A percentile compares a stretch with the other conserved stretches of the same genome.
phyloP scores from a whole-genome alignment of 2,888 invertebrate species.

The Clunio marinus region DNA sequence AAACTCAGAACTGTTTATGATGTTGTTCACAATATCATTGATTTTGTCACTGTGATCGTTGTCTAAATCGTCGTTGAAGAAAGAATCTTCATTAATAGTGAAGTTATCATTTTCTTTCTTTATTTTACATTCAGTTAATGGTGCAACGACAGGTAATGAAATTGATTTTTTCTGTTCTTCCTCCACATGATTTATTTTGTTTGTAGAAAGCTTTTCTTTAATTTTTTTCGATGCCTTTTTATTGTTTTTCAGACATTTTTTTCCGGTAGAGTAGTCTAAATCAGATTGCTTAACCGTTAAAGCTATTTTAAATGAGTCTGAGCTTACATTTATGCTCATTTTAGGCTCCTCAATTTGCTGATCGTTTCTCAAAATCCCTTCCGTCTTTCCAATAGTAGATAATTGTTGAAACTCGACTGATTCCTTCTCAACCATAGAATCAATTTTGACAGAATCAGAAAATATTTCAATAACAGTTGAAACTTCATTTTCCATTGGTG shows the following conservation, averaged over 20 bases:
- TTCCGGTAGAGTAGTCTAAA: too few relatives aligned
- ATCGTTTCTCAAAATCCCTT: not conserved
- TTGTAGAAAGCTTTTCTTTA: too few relatives aligned
- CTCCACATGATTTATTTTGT: too few relatives aligned
- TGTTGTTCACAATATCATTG: slow-evolving; percentile 32
- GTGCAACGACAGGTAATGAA: not conserved
- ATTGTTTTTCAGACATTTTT: too few relatives aligned
- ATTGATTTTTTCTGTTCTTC: not conserved
- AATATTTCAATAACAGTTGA: not conserved
- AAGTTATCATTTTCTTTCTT: not conserved
- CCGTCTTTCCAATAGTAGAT: too few relatives aligned
- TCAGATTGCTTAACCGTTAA: not conserved
- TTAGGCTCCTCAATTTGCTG: not conserved
- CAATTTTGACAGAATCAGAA: not conserved
- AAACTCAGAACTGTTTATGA: slow-evolving; percentile 37
- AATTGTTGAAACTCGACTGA: too few relatives aligned
- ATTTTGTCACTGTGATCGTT: slow-evolving; percentile 26
- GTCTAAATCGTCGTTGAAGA: slow-evolving; percentile 34
- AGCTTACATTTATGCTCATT: too few relatives aligned
- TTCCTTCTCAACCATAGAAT: not conserved
- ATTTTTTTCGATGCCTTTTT: not conserved
- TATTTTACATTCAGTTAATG: not conserved
- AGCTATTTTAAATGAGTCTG: not conserved
- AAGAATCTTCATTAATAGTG: slow-evolving; percentile 28
- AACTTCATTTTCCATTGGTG: not conserved